Conservation (phyloP, 1,140 invertebrate genomes). For the Colletes latitarsis region DNA sequence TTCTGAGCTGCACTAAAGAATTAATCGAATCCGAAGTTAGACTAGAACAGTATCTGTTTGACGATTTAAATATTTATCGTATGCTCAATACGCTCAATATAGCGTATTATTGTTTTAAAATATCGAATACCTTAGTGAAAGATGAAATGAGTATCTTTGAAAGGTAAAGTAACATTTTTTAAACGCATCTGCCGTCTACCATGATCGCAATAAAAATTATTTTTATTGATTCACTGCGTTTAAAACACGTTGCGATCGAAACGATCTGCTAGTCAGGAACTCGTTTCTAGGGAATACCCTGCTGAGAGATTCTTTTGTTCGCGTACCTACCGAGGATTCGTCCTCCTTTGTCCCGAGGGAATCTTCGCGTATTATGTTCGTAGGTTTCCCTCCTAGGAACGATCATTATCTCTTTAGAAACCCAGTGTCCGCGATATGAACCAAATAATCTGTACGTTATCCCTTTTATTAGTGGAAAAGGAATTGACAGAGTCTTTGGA, state of each 20-base stretch:
- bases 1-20: neutral
- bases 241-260: neutral
- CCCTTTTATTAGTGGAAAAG: constrained; percentile 51
- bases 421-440: constrained; percentile 44
- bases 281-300: constrained; percentile 39
- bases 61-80: too few species aligned
- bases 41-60: too few species aligned
- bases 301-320: constrained; percentile 43
- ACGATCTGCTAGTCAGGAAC: constrained; percentile 20
- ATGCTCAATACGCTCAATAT: too few species aligned
- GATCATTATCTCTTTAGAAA: constrained; percentile 76
- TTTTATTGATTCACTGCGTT: constrained; percentile 5
- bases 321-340: constrained; percentile 1
- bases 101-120: too few species aligned
- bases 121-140: too few species aligned
- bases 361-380: constrained; percentile 72
- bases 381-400: constrained; percentile 66
- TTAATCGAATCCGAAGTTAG: neutral
- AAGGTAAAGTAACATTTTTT: too few species aligned
- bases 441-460: constrained; percentile 51
- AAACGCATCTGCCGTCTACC: too few species aligned
- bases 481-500: constrained; percentile 51
- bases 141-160: neutral
- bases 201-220: neutral
- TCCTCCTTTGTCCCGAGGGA: constrained; percentile 66